These are phyloP conservation scores for Colinus virginianus DNA, from an alignment of 2,113 vertebrate genomes.

Conservation along the genomic window DNA sequence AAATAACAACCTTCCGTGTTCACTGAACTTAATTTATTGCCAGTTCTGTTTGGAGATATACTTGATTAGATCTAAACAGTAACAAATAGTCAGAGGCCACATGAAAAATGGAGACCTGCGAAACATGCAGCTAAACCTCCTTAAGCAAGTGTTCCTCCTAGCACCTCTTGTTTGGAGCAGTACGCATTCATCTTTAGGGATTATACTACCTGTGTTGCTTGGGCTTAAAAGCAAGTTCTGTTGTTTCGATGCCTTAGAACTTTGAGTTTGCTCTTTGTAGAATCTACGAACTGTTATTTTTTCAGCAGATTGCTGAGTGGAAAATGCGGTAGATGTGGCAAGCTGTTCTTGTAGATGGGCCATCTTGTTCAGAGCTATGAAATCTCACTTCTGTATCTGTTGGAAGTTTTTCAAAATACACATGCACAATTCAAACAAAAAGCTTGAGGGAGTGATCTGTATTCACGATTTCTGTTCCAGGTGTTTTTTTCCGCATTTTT, in stretches of 20 bases:
- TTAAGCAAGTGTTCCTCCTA: background rate
- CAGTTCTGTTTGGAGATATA: background rate
- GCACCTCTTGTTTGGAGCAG: background rate
- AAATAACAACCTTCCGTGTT: background rate
- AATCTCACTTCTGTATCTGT: background rate
- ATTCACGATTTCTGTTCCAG: background rate
- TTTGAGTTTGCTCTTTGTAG: background rate
- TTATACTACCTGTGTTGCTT: background rate
- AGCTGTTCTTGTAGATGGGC: background rate
- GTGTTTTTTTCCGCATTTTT: background rate
- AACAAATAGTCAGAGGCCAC: background rate
- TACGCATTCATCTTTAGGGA: background rate
- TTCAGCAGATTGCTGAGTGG: background rate
- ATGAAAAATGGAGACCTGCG: background rate
- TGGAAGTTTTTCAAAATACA: background rate
- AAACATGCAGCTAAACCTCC: background rate
- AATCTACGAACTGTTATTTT: background rate
- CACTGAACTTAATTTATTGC: background rate
- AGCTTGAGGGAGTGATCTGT: background rate
- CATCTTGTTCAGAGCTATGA: background rate
- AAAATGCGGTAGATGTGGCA: background rate
- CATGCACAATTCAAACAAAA: background rate
- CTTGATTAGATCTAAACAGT: background rate
- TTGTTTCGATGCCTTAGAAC: background rate
- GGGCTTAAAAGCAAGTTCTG: background rate